Base-by-base conservation (phyloP, 1,140 invertebrate genomes). In the Brachionus koreanus region DNA sequence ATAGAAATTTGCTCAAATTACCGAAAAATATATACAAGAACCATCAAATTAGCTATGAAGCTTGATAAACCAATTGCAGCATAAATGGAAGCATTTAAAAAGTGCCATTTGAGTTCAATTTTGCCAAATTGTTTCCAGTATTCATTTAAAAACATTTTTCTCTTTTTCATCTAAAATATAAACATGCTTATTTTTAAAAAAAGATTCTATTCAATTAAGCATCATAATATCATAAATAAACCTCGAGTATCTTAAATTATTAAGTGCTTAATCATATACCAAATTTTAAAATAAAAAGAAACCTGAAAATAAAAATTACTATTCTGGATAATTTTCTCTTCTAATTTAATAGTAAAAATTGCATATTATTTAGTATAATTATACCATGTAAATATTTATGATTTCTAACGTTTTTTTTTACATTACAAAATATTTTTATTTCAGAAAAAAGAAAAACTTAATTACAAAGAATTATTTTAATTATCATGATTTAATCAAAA, bases 71-170 rank as follows among this genome's bases (percentile, higher is more conserved):
- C 49, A 23, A 79, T 65, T 23, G 19, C 13, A 23, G 33, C 76
- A 42, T 79, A 79, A 2, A 79, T 23, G 29, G 6, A 79, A 19
- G 76, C 76, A 16, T 61, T 37, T 25, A 79, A 23, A 39, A 61
- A 57, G 35, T 79, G 76, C 76, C 76, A 79, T 79, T 79, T 79
- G 7, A 57, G 19, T 16, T 79, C 49, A 49, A 65, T 65, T 23
- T 25, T 19, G 5, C 39, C 49, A 61, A 79, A 79, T 29, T 79
- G 46, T 25, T 57, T 79, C 76, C 76, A 79, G 25, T 79, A 79
- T 39, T 79, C 49, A 65, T 42, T 79, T 35, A 79, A 35, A 39
- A 12, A 79, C 49, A 79, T 79, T 33, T 77, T 77, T 35, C 29
- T 65, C 13, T 35, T 65, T 65, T 33, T 4, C 33, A 33, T n/a